Evolutionary conservation across 2,797 vertebrate species (phyloP), one percentile per base, ranked within the genome.

Genomic region (Myotis vivesi): DNA sequence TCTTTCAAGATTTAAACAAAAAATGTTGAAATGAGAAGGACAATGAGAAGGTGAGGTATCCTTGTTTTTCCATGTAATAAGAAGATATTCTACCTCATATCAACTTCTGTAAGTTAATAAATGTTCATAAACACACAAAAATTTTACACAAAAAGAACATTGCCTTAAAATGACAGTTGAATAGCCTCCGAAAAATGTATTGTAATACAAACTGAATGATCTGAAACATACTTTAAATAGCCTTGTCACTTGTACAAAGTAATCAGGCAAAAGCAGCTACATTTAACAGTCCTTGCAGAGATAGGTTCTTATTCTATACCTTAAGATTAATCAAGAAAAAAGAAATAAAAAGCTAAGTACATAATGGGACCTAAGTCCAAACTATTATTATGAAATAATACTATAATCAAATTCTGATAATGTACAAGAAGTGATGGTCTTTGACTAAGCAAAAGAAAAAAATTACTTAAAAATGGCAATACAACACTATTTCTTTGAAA

Each of bases 321-420:
- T 69, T 82, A 33, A 33, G 38, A 23, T 83, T 72, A 82, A 66
- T 75, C 33, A 49, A 83, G 57, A 66, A 76, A 89, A 64, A 84
- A 36, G 5, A 94, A 95, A 41, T 11, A 94, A 95, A 87, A 38
- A 66, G 30, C 77, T 83, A 86, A 89, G 55, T 85, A 88, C 17
- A 84, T 25, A 33, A 19, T 30, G 33, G 17, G 28, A 38, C 46
- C 62, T 76, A 76, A 86, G 30, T 23, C 44, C 62, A 89, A 28
- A 71, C 53, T 77, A 57, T 22, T 22, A 91, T 3, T 38, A 33
- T 1, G 6, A 68, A 64, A 51, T 76, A 55, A 79, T 25, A 36
- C 10, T 51, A 71, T 53, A 89, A 62, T 22, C 28, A 71, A 89
- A 95, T 86, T 94, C 83, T 89, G 71, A 72, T 41, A 69, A 89